Evolutionary conservation across 2,113 vertebrate genomes (phyloP), one percentile per base, ranked within the genome.

Genomic region (Agapornis roseicollis): DNA sequence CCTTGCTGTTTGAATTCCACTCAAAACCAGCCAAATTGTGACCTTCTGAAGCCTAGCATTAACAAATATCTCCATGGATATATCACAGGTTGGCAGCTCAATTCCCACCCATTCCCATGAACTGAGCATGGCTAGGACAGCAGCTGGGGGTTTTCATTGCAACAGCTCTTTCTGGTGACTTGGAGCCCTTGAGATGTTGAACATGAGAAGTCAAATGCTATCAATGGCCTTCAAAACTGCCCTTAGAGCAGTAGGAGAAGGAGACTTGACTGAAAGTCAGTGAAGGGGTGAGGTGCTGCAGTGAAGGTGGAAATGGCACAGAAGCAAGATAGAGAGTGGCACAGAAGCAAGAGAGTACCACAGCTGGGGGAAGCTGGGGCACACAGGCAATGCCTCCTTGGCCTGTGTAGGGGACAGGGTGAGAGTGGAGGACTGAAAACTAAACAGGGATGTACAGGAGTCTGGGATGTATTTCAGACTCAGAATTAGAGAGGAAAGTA

Each of bases 121-220:
- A 41, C 56, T 3, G 4, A 64, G 17, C 0, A 0, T 4, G 17
- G n/a, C 41, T 1, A 0, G 11, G 42, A 69, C 8, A 70, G 50
- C 0, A 1, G 47, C 53, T 27, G 23, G 14, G 37, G 18, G 9
- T 23, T 46, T 64, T 65, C 53, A 49, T 17, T 71, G 15, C 42
- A 89, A 18, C 29, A 2, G 1, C 44, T 70, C 42, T 42, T 74
- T 50, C 42, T 53, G 64, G 24, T n/a, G 17, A 17, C 25, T 42
- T 80, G 23, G 13, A 73, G 60, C 13, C 49, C 41, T 80, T 80
- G 19, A 56, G 64, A 19, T 58, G 13, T 5, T 37, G 23, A 20
- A 20, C n/a, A 87, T 1, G 2, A 84, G 64, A 89, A 56, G 47
- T 33, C 88, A 22, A 39, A 37, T 56, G 55, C n/a, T 58, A n/a